phyloP scores from a whole-genome alignment of 2,888 invertebrate species.

The Linnaemya vulpina region DNA sequence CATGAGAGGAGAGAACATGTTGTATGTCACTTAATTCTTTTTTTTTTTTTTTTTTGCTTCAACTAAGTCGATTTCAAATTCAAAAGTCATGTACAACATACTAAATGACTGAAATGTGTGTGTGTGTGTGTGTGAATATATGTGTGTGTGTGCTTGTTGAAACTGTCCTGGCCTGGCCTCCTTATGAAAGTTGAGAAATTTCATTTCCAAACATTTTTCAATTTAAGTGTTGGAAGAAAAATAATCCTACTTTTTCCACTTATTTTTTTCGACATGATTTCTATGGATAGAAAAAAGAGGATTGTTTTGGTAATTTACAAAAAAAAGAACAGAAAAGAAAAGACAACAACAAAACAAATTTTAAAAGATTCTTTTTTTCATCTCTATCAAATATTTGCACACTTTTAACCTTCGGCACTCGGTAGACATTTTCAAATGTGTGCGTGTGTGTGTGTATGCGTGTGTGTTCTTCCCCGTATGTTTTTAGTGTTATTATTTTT shows the following conservation, averaged over 20 bases:
- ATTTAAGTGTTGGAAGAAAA: conserved; percentile 34
- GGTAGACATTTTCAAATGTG: conserved; percentile 49
- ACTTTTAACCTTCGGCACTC: conserved; percentile 69
- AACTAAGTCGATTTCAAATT: conserved; percentile 31
- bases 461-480: conserved; percentile 4
- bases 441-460: not conserved
- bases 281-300: not conserved
- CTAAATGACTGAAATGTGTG: not conserved
- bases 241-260: conserved; percentile 32
- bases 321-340: conserved; percentile 16
- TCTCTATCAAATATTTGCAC: conserved; percentile 68
- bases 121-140: not conserved
- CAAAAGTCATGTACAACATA: conserved; percentile 54
- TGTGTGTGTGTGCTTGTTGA: not conserved
- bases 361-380: conserved; percentile 40
- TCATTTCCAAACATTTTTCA: conserved; percentile 7
- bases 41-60: not conserved
- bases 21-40: too few relatives aligned
- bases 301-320: conserved; percentile 29
- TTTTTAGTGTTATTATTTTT: not conserved
- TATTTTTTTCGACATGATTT: conserved; percentile 1
- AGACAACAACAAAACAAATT: conserved; percentile 10
- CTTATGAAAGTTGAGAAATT: conserved; percentile 21
- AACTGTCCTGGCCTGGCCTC: conserved; percentile 21
- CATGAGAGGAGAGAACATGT: too few relatives aligned